Percentiles rank a stretch among this genome's conserved stretches.
These are phyloP conservation scores for Smittia sp. DNA, from an alignment of 2,888 invertebrate genomes.

Conservation along the genomic window DNA sequence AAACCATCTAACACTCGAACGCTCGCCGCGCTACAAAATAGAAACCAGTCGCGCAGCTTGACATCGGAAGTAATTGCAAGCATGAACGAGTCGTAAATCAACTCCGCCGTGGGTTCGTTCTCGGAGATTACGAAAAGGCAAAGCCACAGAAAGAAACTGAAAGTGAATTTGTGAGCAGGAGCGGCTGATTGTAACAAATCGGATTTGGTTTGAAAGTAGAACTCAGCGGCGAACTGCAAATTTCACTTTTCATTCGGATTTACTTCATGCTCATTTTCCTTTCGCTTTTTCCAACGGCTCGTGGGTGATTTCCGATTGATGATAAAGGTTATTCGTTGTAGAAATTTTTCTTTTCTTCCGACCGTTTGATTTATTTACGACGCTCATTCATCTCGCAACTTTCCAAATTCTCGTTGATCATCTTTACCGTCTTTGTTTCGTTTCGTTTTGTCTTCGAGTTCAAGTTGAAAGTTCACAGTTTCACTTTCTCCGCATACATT, in stretches of 20 bases:
- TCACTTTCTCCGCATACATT: neutral
- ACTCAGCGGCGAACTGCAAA: neutral
- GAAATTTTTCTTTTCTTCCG: neutral
- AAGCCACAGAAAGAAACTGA: conserved; percentile 25
- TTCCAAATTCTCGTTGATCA: conserved; percentile 19
- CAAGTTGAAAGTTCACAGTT: neutral
- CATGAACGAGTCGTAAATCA: neutral
- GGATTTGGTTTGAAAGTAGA: conserved; percentile 37
- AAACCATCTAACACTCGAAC: too few species aligned
- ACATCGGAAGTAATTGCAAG: conserved; percentile 36
- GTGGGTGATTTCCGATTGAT: conserved; percentile 17
- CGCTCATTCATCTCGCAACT: neutral
- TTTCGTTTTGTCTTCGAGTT: neutral
- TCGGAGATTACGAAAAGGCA: conserved; percentile 26
- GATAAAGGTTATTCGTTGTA: neutral
- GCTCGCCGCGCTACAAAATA: too few species aligned
- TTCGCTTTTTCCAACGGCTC: conserved; percentile 18
- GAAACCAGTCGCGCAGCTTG: conserved; percentile 25
- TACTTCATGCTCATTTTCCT: conserved; percentile 12
- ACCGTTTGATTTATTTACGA: neutral
- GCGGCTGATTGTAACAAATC: conserved; percentile 7
- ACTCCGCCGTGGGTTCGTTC: conserved; percentile 30
- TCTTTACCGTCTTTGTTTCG: neutral
- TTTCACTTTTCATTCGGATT: conserved; percentile 16
- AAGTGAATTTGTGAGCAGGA: conserved; percentile 25